Evolutionary conservation across 2,888 invertebrate genomes (phyloP).

Genomic region (Hirtodrosophila cameraria): DNA sequence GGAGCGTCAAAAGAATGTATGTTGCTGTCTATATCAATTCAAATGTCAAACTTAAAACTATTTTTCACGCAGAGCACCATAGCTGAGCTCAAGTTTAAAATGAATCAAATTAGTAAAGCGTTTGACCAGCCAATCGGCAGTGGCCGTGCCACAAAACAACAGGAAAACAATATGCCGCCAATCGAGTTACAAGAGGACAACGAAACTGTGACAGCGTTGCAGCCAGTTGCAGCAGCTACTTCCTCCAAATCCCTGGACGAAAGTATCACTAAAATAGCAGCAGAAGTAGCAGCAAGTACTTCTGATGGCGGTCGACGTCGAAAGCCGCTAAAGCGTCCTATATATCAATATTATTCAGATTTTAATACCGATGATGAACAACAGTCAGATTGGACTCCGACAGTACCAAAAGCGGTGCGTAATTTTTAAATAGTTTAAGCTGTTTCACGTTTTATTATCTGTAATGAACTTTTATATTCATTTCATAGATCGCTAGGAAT

Average conservation of each 20-base stretch:
- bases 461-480: neutral
- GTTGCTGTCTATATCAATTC: neutral
- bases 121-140: conserved; percentile 17
- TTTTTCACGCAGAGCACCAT: conserved; percentile 9
- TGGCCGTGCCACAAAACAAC: neutral
- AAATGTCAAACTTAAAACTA: neutral
- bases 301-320: neutral
- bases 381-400: neutral
- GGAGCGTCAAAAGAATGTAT: conserved; percentile 1
- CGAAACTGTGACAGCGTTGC: too few relatives aligned
- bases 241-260: neutral
- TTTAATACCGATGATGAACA: conserved; percentile 26
- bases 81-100: conserved; percentile 11
- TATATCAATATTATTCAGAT: neutral
- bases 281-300: neutral
- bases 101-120: conserved; percentile 24
- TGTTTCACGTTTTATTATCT: neutral
- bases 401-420: neutral
- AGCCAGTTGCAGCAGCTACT: too few relatives aligned
- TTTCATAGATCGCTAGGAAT: neutral
- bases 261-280: neutral
- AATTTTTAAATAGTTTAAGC: neutral
- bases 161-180: neutral
- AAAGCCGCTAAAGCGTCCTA: neutral
- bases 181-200: too few relatives aligned